A percentile compares a stretch with the other conserved stretches of the same genome.
These are phyloP conservation scores for Cydia amplana DNA, from an alignment of 1,140 invertebrate genomes.

Conservation along the genomic window DNA sequence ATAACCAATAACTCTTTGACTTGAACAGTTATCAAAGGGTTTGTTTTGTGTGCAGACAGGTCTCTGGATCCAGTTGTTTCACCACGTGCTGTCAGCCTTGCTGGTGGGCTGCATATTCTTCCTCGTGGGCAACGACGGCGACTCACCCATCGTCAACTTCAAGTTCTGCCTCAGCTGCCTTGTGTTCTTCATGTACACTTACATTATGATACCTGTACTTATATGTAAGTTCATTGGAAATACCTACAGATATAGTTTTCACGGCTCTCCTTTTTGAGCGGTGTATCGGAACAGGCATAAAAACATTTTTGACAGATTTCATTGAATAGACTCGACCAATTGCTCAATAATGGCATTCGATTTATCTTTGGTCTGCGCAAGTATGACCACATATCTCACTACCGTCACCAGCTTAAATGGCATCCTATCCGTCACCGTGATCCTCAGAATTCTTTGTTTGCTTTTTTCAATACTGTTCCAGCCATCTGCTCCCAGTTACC, in stretches of 20 bases:
- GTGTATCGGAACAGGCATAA: too few relatives aligned
- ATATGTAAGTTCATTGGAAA: constrained; percentile 77
- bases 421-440: too few relatives aligned
- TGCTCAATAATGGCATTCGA: too few relatives aligned
- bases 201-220: constrained; percentile 81
- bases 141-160: constrained; percentile 79
- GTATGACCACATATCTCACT: too few relatives aligned
- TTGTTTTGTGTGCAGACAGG: constrained; percentile 62
- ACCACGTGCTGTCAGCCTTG: constrained; percentile 79
- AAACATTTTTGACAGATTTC: too few relatives aligned
- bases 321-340: too few relatives aligned
- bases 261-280: too few relatives aligned
- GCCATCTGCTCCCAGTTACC: too few relatives aligned
- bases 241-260: neutral
- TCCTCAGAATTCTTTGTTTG: too few relatives aligned
- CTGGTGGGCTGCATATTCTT: constrained; percentile 81
- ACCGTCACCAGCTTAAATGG: too few relatives aligned
- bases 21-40: neutral
- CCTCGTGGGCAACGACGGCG: constrained; percentile 79
- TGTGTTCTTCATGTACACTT: constrained; percentile 83
- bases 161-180: constrained; percentile 81
- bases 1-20: neutral
- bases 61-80: constrained; percentile 79
- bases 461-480: too few relatives aligned
- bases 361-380: too few relatives aligned